A percentile compares a stretch with the other conserved stretches of the same genome.
Evolutionary conservation across 2,113 vertebrate genomes (phyloP).

Genomic region (mouse (Mus musculus)): GRCm39 chr19:24528501-24529000

Average conservation of each 20-base stretch:
- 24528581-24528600: background rate
- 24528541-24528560: conserved; percentile 20
- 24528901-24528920: background rate
- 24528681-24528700: conserved; percentile 17
- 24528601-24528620: no score
- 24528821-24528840: conserved; percentile 49
- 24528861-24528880: conserved; percentile 55
- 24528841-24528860: conserved; percentile 52
- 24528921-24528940: conserved; percentile 62
- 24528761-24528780: conserved; percentile 57
- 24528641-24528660: conserved; percentile 11
- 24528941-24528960: conserved; percentile 53
- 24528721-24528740: conserved; percentile 43
- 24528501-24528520: conserved; percentile 15
- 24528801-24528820: conserved; percentile 29
- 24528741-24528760: background rate
- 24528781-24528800: conserved; percentile 37
- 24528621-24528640: no score
- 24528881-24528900: conserved; percentile 60
- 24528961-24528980: conserved; percentile 27
- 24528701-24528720: background rate
- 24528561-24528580: conserved; percentile 41
- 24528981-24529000: conserved; percentile 42
- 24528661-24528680: conserved; percentile 15
- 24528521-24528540: background rate